These are phyloP conservation scores for Eilema griseolum DNA, from an alignment of 2,888 invertebrate species.

Conservation along the genomic window DNA sequence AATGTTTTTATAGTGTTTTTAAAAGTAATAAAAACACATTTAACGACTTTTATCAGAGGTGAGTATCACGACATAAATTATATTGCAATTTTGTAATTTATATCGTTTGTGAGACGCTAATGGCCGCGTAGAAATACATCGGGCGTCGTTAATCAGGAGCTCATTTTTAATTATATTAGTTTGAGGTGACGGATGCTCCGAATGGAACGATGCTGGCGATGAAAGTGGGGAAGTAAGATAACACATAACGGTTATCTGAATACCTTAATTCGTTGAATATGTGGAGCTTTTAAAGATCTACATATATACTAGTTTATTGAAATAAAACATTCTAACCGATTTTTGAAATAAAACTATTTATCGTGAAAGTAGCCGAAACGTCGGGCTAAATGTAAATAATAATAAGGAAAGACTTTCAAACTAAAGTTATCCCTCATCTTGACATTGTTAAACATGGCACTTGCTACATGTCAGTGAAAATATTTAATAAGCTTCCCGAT, in stretches of 20 bases:
- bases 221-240: neutral
- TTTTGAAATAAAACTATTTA: too few species aligned
- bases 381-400: too few species aligned
- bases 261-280: neutral
- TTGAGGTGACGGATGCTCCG: slow-evolving; percentile 24
- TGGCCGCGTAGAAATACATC: slow-evolving; percentile 20
- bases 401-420: too few species aligned
- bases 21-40: slow-evolving; percentile 69
- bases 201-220: slow-evolving; percentile 14
- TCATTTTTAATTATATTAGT: slow-evolving; percentile 41
- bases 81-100: slow-evolving; percentile 55
- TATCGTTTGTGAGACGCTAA: slow-evolving; percentile 43
- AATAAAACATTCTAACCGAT: too few species aligned
- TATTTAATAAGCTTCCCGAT: too few species aligned
- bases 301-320: too few species aligned
- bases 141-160: slow-evolving; percentile 37
- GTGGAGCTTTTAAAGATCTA: too few species aligned
- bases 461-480: too few species aligned
- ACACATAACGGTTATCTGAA: neutral
- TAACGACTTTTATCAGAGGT: slow-evolving; percentile 60
- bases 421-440: too few species aligned
- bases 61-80: slow-evolving; percentile 62
- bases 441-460: too few species aligned
- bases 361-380: too few species aligned
- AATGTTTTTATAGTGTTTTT: slow-evolving; percentile 73